Evolutionary conservation across 2,888 invertebrate species (phyloP).

Genomic region (Lithophane ornitopus): DNA sequence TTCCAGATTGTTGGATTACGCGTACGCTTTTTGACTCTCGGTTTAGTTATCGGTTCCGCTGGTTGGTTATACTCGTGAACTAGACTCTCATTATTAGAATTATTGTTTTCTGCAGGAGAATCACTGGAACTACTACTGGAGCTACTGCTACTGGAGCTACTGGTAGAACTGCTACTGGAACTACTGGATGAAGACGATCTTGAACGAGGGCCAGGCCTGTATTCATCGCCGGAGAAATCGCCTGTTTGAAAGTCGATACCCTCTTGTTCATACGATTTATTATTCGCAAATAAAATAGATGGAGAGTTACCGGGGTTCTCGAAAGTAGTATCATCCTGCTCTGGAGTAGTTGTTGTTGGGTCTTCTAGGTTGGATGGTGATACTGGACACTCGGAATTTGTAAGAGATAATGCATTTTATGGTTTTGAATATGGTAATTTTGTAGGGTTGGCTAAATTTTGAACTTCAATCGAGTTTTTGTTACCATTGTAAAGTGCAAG

Average conservation of each 20-base stretch:
- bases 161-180: constrained; percentile 5
- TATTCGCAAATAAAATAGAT: too few species aligned
- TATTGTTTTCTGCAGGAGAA: constrained; percentile 7
- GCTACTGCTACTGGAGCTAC: too few species aligned
- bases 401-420: neutral
- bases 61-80: constrained; percentile 14
- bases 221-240: constrained; percentile 1
- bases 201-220: constrained; percentile 1
- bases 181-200: constrained; percentile 18
- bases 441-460: neutral
- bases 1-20: constrained; percentile 39
- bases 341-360: neutral
- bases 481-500: neutral
- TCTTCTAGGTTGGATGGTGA: neutral
- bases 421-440: neutral
- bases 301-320: too few species aligned
- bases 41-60: constrained; percentile 16
- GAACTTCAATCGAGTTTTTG: neutral
- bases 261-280: too few species aligned
- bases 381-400: neutral
- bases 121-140: constrained; percentile 13
- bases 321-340: too few species aligned
- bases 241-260: neutral
- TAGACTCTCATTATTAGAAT: constrained; percentile 7
- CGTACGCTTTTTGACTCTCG: constrained; percentile 35